Conservation (phyloP, 2,113 vertebrate genomes). For the Andinoacara biseriatus region DNA sequence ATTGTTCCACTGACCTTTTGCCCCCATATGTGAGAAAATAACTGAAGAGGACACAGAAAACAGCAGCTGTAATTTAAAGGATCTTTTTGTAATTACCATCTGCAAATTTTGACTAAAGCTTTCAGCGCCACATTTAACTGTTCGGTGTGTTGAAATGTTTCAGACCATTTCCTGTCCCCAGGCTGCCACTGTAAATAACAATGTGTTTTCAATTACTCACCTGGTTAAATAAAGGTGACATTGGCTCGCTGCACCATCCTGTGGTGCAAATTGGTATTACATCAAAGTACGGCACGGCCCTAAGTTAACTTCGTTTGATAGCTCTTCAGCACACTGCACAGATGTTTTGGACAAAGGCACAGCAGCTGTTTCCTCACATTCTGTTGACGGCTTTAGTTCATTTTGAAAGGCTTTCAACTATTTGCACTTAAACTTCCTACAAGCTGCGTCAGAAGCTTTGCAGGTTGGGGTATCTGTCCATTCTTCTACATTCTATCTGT, state of each 20-base stretch:
- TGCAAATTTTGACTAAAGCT: background rate
- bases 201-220: background rate
- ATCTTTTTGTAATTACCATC: background rate
- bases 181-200: background rate
- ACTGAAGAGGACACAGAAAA: background rate
- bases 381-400: background rate
- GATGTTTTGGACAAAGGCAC: background rate
- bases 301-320: background rate
- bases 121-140: background rate
- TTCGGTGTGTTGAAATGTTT: too few species aligned
- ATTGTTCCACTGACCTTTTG: background rate
- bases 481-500: constrained; percentile 50
- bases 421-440: background rate
- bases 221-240: background rate
- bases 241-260: background rate
- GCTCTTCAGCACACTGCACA: background rate
- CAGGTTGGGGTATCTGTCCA: constrained; percentile 76
- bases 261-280: background rate
- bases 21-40: too few species aligned
- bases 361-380: background rate
- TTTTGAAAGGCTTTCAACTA: background rate
- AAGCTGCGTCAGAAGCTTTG: constrained; percentile 38
- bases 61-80: background rate
- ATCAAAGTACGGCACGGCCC: background rate
- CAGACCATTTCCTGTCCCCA: background rate